A percentile compares a stretch with the other conserved stretches of the same genome.
Evolutionary conservation across 2,888 invertebrate species (phyloP).

Genomic region (Lissocephala sabroskyi): DNA sequence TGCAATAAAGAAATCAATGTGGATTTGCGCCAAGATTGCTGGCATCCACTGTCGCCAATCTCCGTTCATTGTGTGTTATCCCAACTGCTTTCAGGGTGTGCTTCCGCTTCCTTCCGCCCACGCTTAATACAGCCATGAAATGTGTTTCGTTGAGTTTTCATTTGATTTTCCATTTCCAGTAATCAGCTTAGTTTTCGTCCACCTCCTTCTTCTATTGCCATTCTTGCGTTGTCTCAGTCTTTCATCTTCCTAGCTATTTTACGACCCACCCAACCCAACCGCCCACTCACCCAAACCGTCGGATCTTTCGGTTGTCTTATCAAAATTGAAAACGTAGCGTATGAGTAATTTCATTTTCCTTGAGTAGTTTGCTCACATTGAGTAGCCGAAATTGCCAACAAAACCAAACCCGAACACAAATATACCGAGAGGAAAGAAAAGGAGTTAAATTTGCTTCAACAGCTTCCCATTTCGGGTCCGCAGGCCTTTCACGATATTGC

Average conservation of each 20-base stretch:
- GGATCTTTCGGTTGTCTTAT: constrained; percentile 33
- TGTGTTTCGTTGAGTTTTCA: constrained; percentile 42
- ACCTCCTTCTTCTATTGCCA: constrained; percentile 3
- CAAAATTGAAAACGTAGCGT: constrained; percentile 51
- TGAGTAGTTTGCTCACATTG: constrained; percentile 32
- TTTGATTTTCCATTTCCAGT: constrained; percentile 41
- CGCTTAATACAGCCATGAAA: constrained; percentile 36
- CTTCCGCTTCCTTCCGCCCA: background rate
- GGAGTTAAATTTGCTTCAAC: too few relatives aligned
- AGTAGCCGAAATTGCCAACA: constrained; percentile 21
- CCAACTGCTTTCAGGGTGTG: background rate
- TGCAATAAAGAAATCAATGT: constrained; percentile 65
- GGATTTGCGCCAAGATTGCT: constrained; percentile 27
- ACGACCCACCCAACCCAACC: background rate
- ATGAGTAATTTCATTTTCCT: constrained; percentile 54
- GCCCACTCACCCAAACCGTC: background rate
- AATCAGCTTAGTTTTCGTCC: constrained; percentile 54
- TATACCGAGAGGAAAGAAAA: too few relatives aligned
- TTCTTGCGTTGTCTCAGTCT: background rate
- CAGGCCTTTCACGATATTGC: constrained; percentile 41
- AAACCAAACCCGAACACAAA: constrained; percentile 5
- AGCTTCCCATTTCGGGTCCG: too few relatives aligned
- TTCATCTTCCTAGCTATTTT: too few relatives aligned
- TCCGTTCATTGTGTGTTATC: background rate
- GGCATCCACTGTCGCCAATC: background rate